A percentile compares a stretch with the other conserved stretches of the same genome.
Evolutionary conservation across 2,113 vertebrate genomes (phyloP).

Genomic region (Zosterops pallidus): DNA sequence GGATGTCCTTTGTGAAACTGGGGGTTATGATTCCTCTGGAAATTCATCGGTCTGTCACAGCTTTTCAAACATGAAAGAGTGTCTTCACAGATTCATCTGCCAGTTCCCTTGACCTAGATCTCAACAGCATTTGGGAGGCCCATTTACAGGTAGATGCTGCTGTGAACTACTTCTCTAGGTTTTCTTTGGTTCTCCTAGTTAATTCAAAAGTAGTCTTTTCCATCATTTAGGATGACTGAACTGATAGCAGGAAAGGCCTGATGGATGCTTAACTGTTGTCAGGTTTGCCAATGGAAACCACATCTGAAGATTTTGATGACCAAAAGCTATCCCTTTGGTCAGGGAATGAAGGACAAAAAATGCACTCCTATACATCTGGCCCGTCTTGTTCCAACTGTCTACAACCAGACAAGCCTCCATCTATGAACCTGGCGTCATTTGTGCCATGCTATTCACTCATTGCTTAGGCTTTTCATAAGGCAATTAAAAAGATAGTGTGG

Average conservation of each 20-base stretch:
- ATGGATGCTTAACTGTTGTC: neutral
- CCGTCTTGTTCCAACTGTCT: neutral
- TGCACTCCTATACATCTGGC: neutral
- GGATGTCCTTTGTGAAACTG: neutral
- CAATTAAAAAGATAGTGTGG: neutral
- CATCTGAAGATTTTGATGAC: neutral
- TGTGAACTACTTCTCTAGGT: neutral
- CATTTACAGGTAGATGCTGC: neutral
- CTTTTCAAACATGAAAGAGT: neutral
- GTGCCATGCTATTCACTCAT: neutral
- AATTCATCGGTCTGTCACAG: accelerated
- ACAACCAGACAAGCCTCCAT: accelerated
- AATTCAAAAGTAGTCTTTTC: neutral
- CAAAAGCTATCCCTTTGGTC: neutral
- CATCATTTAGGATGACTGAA: neutral
- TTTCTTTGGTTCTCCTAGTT: neutral
- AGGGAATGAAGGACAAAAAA: neutral
- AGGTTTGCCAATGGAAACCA: neutral
- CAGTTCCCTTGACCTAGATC: neutral
- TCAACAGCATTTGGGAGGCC: neutral
- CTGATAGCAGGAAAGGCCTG: neutral
- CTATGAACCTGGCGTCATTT: neutral
- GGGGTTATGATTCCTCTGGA: neutral
- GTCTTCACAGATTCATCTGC: neutral
- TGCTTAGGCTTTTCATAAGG: neutral